phyloP scores from a whole-genome alignment of 1,140 invertebrate species.

The Daktulosphaira vitifoliae region DNA sequence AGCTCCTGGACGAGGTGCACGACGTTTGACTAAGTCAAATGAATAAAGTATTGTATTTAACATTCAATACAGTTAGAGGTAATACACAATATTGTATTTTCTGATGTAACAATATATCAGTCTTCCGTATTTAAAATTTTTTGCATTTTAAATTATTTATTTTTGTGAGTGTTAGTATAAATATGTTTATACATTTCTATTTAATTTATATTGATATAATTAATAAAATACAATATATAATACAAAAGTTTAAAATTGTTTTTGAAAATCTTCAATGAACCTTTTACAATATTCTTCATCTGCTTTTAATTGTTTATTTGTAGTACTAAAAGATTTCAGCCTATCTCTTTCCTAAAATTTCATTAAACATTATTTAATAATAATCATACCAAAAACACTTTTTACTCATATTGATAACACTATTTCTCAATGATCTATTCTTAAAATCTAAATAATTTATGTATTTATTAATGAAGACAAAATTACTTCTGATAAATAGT shows the following conservation, averaged over 20 bases:
- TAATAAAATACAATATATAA: background rate
- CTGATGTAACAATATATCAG: background rate
- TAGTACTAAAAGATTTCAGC: background rate
- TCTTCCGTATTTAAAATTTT: conserved; percentile 24
- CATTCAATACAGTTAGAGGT: background rate
- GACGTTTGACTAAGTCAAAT: conserved; percentile 71
- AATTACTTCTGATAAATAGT: conserved; percentile 65
- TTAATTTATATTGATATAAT: background rate
- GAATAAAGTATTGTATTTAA: conserved; percentile 17
- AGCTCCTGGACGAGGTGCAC: conserved; percentile 82
- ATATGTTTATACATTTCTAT: too few species aligned
- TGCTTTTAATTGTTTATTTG: background rate
- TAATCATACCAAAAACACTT: too few species aligned
- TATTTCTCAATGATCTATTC: too few species aligned
- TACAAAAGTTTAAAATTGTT: too few species aligned
- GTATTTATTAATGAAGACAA: too few species aligned
- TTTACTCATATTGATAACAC: too few species aligned
- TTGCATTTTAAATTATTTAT: too few species aligned
- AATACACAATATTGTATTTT: background rate
- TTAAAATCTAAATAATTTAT: too few species aligned
- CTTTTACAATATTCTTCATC: conserved; percentile 30
- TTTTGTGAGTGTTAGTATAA: too few species aligned
- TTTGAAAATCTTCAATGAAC: too few species aligned
- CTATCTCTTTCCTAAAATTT: conserved; percentile 17
- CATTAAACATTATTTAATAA: too few species aligned